Base-by-base conservation (phyloP, 1,140 invertebrate genomes). In the Lysiphlebus fabarum region DNA sequence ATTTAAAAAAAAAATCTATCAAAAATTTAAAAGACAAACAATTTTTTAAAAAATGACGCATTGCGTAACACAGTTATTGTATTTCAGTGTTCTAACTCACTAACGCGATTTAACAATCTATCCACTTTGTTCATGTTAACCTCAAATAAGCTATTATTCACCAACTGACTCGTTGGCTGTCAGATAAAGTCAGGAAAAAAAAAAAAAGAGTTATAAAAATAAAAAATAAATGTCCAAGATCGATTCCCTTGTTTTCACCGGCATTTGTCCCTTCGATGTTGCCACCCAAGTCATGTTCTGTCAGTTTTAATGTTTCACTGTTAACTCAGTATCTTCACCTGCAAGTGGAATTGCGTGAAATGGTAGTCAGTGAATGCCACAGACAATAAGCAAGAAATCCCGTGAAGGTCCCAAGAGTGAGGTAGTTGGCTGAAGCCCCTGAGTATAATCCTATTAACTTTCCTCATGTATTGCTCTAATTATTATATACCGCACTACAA, bases 381-480 rank as follows among this genome's bases (percentile, higher is more conserved):
- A 60, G 66, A 65, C 64, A 69, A 68, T 70, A 70, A 68, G 33
- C 14, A 49, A 71, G 58, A 68, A 70, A 75, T 70, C 71, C 66
- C 17, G 66, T 63, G 61, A 63, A 65, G 73, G 70, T 77, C 74
- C 73, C 76, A 65, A 61, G 37, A 47, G 17, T 26, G 17, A 65
- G 71, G 69, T 75, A 73, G 71, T 71, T 73, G 70, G 68, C 67
- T 71, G 76, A 78, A 78, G 73, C 76, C 75, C 72, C 6, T 71
- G 64, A 67, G 71, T 68, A 40, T 77, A 78, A 78, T 78, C 74
- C 73, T 71, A 77, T 78, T 78, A 78, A 65, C 17, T 65, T 63
- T 67, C 70, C 72, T 71, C 66, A 64, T 64, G 67, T 69, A 73
- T 67, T 70, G 68, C 68, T 73, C 70, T 76, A 74, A 74, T 77